Percentiles rank a stretch among this genome's conserved stretches.
Evolutionary conservation across 2,113 vertebrate genomes (phyloP).

Genomic region (Antigone vipio): DNA sequence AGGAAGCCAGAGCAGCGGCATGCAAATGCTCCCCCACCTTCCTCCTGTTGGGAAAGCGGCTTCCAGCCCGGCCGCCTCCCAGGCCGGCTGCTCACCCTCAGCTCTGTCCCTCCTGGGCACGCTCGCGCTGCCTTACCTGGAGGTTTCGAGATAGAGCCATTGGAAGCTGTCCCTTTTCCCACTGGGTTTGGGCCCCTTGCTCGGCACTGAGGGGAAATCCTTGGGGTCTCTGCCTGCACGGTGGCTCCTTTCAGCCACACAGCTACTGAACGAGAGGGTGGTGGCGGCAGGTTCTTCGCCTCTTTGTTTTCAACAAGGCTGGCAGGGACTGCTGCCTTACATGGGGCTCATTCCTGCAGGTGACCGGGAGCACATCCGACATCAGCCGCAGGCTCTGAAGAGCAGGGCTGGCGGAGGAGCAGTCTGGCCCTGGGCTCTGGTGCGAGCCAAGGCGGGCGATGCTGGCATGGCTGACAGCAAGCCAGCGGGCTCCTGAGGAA

Average conservation of each 20-base stretch:
- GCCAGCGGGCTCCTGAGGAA: not conserved
- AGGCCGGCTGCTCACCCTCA: not conserved
- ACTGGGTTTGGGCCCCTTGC: not conserved
- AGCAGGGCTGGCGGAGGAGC: not conserved
- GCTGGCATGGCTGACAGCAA: fast-evolving
- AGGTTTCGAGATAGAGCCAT: not conserved
- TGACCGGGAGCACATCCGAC: fast-evolving
- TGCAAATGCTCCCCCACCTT: not conserved
- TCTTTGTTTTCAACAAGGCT: not conserved
- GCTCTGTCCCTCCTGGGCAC: not conserved
- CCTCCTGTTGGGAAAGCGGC: not conserved
- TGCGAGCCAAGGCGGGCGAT: not conserved
- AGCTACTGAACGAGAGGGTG: not conserved
- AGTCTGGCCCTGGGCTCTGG: not conserved
- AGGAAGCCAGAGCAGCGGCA: not conserved
- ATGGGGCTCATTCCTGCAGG: not conserved
- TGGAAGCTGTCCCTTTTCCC: not conserved
- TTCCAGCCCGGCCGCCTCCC: not conserved
- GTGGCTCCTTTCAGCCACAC: not conserved
- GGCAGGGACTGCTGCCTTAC: not conserved
- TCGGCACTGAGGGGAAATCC: not conserved
- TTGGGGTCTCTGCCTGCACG: not conserved
- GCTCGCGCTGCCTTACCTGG: fast-evolving
- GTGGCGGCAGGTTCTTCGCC: not conserved
- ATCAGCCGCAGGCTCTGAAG: not conserved